Base-by-base conservation (phyloP, 2,113 vertebrate species). In the Fukomys damarensis region DNA sequence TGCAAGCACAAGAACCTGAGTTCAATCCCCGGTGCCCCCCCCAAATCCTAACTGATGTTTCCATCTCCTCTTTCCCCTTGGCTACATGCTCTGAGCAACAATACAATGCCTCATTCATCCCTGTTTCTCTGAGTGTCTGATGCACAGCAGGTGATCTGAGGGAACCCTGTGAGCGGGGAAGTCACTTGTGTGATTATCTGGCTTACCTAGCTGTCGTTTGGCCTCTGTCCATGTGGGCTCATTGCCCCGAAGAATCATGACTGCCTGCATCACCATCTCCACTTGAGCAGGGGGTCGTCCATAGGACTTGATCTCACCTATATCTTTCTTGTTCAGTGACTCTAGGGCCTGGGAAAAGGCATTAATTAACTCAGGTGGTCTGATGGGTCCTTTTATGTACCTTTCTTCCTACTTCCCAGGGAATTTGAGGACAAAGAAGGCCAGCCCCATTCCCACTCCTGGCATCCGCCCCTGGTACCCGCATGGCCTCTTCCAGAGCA, bases 251-350 rank as follows among this genome's bases (percentile, higher is more conserved):
- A 99, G 99, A 86, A 99, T 99, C 99, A 99, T 99, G 92, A 99
- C 99, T 1, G 99, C 99, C 96, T 99, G 98, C 99, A 99, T 99
- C 70, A 99, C 99, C 0, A 99, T 99, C 98, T 99, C 99, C 94
- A 99, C 99, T 85, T 99, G 98, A 0, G 98, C 95, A 0, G 99
- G 99, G 5, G 99, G 99, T 35, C 98, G 98, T 13, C 99, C 99
- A 0, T 99, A 99, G 0, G 99, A 99, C 98, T 99, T 99, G 98
- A 99, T 99, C 98, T 99, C 99, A 0, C 99, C 99, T 98, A 99
- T 99, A 96, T 99, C 99, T 97, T 99, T 99, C 97, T 99, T 99
- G 97, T 99, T 99, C 97, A 99, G 98, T 26, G 99, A 99, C 96
- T 99, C 99, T 97, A 99, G 97, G 13, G 99, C 99, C 99, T 99